Evolutionary conservation across 1,140 invertebrate species (phyloP).

Genomic region (Lysiphlebus fabarum): DNA sequence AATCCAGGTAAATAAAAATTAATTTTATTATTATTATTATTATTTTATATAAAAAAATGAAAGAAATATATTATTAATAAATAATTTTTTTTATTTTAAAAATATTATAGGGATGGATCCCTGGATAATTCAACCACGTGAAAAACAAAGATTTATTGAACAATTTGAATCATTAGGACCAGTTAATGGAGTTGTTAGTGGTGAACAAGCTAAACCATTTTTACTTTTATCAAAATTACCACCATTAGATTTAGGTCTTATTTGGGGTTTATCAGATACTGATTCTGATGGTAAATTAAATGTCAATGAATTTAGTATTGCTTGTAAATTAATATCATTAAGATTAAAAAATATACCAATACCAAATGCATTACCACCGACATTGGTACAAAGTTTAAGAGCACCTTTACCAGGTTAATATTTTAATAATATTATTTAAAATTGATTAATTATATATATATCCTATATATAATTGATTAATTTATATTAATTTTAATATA

Average conservation of each 20-base stretch:
- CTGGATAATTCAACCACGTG: slow-evolving; percentile 83
- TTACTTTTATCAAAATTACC: slow-evolving; percentile 90
- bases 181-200: slow-evolving; percentile 82
- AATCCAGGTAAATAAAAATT: slow-evolving; percentile 25
- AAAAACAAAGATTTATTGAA: slow-evolving; percentile 83
- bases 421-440: neutral
- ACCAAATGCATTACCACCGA: slow-evolving; percentile 78
- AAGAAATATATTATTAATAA: too few relatives aligned
- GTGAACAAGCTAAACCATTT: slow-evolving; percentile 92
- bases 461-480: neutral
- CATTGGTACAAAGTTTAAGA: slow-evolving; percentile 66
- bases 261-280: slow-evolving; percentile 92
- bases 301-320: slow-evolving; percentile 94
- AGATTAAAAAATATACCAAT: slow-evolving; percentile 89
- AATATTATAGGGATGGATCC: slow-evolving; percentile 63
- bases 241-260: slow-evolving; percentile 82
- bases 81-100: slow-evolving; percentile 16
- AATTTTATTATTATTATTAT: too few relatives aligned
- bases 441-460: too few relatives aligned
- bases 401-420: slow-evolving; percentile 51
- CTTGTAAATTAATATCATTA: slow-evolving; percentile 94
- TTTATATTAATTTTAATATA: neutral
- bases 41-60: too few relatives aligned
- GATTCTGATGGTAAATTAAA: slow-evolving; percentile 97
- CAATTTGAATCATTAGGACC: slow-evolving; percentile 89